Conservation (phyloP, 2,888 invertebrate species). For the Automeris io region DNA sequence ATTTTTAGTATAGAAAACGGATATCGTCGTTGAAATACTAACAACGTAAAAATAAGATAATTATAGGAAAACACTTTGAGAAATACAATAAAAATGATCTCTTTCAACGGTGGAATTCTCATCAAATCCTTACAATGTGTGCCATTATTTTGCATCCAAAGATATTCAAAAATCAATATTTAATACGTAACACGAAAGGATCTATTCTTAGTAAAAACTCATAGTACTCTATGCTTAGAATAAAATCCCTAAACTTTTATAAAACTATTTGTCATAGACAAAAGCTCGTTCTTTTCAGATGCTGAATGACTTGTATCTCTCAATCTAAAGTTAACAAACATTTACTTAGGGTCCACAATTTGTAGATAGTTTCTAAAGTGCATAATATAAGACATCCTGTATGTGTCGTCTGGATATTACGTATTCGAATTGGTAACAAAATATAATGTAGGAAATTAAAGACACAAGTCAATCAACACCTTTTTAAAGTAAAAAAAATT, state of each 20-base stretch:
- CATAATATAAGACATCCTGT: neutral
- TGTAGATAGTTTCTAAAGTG: neutral
- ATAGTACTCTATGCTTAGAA: neutral
- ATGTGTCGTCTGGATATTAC: neutral
- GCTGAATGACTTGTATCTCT: constrained; percentile 1
- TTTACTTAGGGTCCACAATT: neutral
- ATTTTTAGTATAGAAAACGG: too few relatives aligned
- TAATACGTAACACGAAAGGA: neutral
- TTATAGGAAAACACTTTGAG: too few relatives aligned
- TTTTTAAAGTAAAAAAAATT: constrained; percentile 48
- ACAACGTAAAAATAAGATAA: too few relatives aligned
- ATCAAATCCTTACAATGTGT: too few relatives aligned
- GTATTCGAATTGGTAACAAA: neutral
- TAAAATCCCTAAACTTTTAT: neutral
- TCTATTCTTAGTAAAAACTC: neutral
- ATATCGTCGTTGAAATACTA: too few relatives aligned
- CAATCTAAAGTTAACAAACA: neutral
- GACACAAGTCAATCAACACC: constrained; percentile 2
- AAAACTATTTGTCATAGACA: constrained; percentile 18
- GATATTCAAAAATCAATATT: neutral
- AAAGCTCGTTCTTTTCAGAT: constrained; percentile 12
- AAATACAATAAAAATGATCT: too few relatives aligned
- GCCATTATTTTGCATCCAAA: too few relatives aligned
- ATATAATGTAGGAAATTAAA: neutral
- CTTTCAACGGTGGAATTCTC: too few relatives aligned